Base-by-base conservation (phyloP, 2,797 vertebrate genomes). In the Lithobates pipiens region DNA sequence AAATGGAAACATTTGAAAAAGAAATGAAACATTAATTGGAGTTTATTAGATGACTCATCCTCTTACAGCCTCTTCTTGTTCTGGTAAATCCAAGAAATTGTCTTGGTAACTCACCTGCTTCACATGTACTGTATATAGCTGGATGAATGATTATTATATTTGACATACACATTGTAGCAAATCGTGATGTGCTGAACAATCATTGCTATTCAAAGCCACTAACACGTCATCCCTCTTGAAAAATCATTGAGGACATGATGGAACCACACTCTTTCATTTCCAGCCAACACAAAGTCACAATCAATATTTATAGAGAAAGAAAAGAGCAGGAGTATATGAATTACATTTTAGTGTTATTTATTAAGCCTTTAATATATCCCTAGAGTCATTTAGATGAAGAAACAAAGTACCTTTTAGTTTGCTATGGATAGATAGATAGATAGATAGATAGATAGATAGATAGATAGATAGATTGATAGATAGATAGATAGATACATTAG, bases 151-250 rank as follows among this genome's bases (percentile, higher is more conserved):
- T 83, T 75, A 83, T 83, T 83, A 83, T 83, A 67, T 83, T 76
- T 83, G 73, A 83, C 61, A 83, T 75, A 83, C 72, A 83, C 81
- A 83, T 42, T 83, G 39, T 83, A 76, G 81, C 81, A 83, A 34
- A 83, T 83, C 81, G 42, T 83, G 81, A 83, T 75, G 73, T 83
- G 72, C 72, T 36, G 81, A 83, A 83, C 81, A 76, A 15, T 68
- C 61, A 83, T 83, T 76, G 71, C 71, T 83, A 83, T 83, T 75
- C 61, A 83, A 83, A 83, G 32, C 61, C 57, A 67, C 72, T 76
- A 76, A 34, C 72, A 50, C 39, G 18, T 32, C 63, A 83, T 83
- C 72, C 18, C 39, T 46, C 71, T 68, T 83, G 72, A 50, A 83
- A 44, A 83, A 83, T 21, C 50, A 21, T 8, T 27, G 32, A 81